Percentiles rank a stretch among this genome's conserved stretches.
phyloP scores from a whole-genome alignment of 2,113 vertebrate species.

The Paratilapia polleni region DNA sequence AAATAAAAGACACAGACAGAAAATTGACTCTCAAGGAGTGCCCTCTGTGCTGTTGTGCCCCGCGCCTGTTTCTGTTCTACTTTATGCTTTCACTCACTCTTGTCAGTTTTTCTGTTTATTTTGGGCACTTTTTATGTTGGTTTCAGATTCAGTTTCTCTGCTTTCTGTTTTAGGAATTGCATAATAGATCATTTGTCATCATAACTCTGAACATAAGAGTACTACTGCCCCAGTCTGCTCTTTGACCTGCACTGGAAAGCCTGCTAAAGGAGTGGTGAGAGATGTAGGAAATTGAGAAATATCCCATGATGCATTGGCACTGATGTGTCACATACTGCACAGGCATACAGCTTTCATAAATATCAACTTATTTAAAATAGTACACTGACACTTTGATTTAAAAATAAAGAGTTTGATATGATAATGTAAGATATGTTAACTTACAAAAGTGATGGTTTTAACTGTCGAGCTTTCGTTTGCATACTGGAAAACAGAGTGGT shows the following conservation, averaged over 20 bases:
- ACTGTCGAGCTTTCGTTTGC: slow-evolving; percentile 33
- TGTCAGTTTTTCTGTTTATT: slow-evolving; percentile 54
- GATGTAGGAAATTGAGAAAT: slow-evolving; percentile 49
- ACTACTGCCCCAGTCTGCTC: slow-evolving; percentile 43
- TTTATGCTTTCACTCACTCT: slow-evolving; percentile 57
- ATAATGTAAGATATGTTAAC: slow-evolving; percentile 56
- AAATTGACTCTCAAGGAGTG: slow-evolving; percentile 74
- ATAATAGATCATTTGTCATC: slow-evolving; percentile 57
- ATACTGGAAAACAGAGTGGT: slow-evolving; percentile 45
- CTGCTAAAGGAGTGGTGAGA: slow-evolving; percentile 25
- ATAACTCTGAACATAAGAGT: slow-evolving; percentile 42
- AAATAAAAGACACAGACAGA: slow-evolving; percentile 28
- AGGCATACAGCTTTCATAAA: slow-evolving; percentile 44
- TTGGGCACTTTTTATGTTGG: slow-evolving; percentile 54
- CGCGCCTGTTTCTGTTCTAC: slow-evolving; percentile 42
- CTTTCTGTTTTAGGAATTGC: slow-evolving; percentile 72
- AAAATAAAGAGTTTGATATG: slow-evolving; percentile 57
- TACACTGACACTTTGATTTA: slow-evolving; percentile 77
- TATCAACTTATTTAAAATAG: slow-evolving; percentile 72
- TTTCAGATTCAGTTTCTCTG: slow-evolving; percentile 59
- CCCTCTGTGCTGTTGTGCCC: slow-evolving; percentile 74
- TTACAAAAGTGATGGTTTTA: slow-evolving; percentile 34
- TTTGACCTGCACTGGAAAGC: slow-evolving; percentile 73
- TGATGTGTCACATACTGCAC: slow-evolving; percentile 51
- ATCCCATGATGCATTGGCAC: slow-evolving; percentile 40